Evolutionary conservation across 2,797 vertebrate species (phyloP).

Genomic region (Brachyrhaphis roseni): DNA sequence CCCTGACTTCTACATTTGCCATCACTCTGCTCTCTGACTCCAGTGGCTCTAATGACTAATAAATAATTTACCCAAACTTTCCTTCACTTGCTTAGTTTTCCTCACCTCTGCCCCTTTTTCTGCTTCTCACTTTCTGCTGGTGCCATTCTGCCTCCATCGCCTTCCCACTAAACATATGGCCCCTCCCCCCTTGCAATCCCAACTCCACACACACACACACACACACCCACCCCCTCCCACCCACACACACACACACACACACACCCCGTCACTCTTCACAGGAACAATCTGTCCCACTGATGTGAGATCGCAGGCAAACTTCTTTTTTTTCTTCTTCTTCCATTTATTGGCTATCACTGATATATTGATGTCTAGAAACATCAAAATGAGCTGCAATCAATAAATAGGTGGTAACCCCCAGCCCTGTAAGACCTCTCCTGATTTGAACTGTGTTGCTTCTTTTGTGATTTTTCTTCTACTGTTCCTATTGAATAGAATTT

Average conservation of each 20-base stretch:
- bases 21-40: constrained; percentile 12
- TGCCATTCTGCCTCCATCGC: constrained; percentile 23
- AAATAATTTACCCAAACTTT: constrained; percentile 44
- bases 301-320: constrained; percentile 60
- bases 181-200: constrained; percentile 9
- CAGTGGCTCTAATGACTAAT: constrained; percentile 31
- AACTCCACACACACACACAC: constrained; percentile 25
- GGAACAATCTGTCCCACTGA: constrained; percentile 71
- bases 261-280: constrained; percentile 53
- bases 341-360: constrained; percentile 67
- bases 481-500: not conserved
- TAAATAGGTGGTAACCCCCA: constrained; percentile 53
- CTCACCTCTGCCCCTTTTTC: constrained; percentile 16
- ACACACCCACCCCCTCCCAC: constrained; percentile 18
- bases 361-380: constrained; percentile 74
- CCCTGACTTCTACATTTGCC: not conserved
- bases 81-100: constrained; percentile 36
- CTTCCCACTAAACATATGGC: constrained; percentile 51
- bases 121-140: constrained; percentile 39
- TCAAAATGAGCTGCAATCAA: constrained; percentile 56
- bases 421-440: constrained; percentile 13
- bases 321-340: constrained; percentile 64
- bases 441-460: not conserved
- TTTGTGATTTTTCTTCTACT: not conserved
- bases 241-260: constrained; percentile 29